These are phyloP conservation scores for Penaeus vannamei DNA, from an alignment of 1,140 invertebrate species.

Conservation along the genomic window DNA sequence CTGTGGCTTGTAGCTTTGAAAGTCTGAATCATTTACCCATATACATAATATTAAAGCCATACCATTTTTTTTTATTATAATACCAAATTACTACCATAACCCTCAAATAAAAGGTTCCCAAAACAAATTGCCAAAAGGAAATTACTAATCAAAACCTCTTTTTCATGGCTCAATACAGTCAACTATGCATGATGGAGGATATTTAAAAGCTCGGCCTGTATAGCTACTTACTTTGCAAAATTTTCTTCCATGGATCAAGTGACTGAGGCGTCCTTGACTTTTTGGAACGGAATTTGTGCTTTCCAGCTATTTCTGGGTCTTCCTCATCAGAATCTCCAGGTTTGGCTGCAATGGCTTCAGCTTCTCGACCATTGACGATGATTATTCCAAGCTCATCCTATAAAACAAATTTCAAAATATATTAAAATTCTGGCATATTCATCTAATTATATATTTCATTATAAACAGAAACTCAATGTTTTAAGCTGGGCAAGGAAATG, in stretches of 20 bases:
- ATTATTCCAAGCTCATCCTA: slow-evolving; percentile 66
- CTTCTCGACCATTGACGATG: slow-evolving; percentile 85
- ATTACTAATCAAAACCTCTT: too few relatives aligned
- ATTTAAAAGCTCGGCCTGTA: neutral
- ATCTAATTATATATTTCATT: neutral
- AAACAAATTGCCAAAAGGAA: too few relatives aligned
- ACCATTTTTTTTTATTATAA: too few relatives aligned
- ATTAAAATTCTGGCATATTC: neutral
- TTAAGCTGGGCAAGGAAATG: neutral
- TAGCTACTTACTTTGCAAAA: slow-evolving; percentile 69
- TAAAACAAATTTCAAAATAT: slow-evolving; percentile 8
- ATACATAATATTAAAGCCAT: too few relatives aligned
- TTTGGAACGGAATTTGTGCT: slow-evolving; percentile 56
- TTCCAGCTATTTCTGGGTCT: slow-evolving; percentile 69
- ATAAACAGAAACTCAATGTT: neutral
- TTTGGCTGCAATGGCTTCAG: slow-evolving; percentile 83
- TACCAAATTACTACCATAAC: too few relatives aligned
- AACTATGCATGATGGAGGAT: neutral
- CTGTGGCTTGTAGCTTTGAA: too few relatives aligned
- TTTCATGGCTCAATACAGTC: neutral
- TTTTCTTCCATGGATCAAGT: slow-evolving; percentile 66
- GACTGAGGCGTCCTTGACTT: slow-evolving; percentile 43
- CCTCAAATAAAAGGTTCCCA: too few relatives aligned
- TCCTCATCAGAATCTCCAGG: slow-evolving; percentile 79
- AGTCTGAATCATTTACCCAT: too few relatives aligned